phyloP scores from a whole-genome alignment of 2,113 vertebrate species.

The western clawed frog (Xenopus tropicalis) region DNA sequence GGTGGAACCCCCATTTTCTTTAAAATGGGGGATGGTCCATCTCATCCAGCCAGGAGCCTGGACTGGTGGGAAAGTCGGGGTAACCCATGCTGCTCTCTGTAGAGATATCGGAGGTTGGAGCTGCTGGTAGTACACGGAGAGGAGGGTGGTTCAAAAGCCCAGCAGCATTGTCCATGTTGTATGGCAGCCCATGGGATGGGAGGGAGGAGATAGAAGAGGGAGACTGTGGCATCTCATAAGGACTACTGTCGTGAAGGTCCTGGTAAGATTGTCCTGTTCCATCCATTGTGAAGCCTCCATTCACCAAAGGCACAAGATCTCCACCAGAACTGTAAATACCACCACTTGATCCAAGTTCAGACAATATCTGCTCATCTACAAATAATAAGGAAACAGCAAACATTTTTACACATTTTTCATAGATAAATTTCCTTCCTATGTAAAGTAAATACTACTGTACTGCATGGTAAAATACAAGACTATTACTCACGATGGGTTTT shows the following conservation, averaged over 20 bases:
- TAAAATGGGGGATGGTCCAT: conserved; percentile 99
- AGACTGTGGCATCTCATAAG: conserved; percentile 91
- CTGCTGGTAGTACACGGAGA: conserved; percentile 87
- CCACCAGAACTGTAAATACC: conserved; percentile 83
- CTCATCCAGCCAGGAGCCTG: conserved; percentile 97
- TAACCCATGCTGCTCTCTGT: conserved; percentile 97
- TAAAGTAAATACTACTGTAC: too few relatives aligned
- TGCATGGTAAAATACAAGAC: too few relatives aligned
- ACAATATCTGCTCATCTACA: conserved; percentile 94
- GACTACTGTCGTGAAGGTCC: conserved; percentile 87
- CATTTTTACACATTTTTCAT: too few relatives aligned
- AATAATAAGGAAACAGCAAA: too few relatives aligned
- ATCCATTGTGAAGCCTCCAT: conserved; percentile 85
- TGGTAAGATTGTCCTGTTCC: conserved; percentile 85
- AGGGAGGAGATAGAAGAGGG: conserved; percentile 92
- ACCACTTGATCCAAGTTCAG: conserved; percentile 86
- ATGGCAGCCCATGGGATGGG: conserved; percentile 88
- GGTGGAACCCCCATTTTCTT: conserved; percentile 40
- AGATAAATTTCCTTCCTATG: too few relatives aligned
- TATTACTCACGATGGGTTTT: too few relatives aligned
- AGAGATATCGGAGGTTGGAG: conserved; percentile 94
- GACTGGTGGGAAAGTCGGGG: conserved; percentile 97
- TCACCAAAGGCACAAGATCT: conserved; percentile 82
- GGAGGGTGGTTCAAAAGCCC: conserved; percentile 78
- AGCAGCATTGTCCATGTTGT: conserved; percentile 80